These are phyloP conservation scores for Dermolepida albohirtum DNA, from an alignment of 2,888 invertebrate genomes.

Conservation along the genomic window DNA sequence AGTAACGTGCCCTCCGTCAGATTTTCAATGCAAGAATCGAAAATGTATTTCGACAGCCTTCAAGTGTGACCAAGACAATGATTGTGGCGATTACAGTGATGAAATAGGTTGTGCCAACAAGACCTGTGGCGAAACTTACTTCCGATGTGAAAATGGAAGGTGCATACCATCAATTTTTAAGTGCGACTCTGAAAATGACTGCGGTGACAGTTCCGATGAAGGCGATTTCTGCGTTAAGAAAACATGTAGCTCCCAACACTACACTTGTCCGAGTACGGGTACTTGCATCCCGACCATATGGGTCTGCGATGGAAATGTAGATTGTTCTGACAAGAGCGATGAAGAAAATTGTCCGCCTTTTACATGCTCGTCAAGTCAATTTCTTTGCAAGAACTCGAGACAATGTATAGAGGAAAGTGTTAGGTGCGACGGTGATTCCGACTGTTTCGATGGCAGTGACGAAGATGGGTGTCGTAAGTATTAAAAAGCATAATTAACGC, in stretches of 20 bases:
- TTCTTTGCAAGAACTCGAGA: slow-evolving; percentile 91
- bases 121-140: slow-evolving; percentile 91
- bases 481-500: neutral
- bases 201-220: slow-evolving; percentile 95
- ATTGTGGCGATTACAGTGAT: slow-evolving; percentile 95
- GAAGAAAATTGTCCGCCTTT: slow-evolving; percentile 95
- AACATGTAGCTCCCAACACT: slow-evolving; percentile 93
- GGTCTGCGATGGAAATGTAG: slow-evolving; percentile 95
- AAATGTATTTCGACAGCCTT: slow-evolving; percentile 92
- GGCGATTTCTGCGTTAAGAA: slow-evolving; percentile 90
- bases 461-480: slow-evolving; percentile 83
- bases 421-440: slow-evolving; percentile 92
- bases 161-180: slow-evolving; percentile 95
- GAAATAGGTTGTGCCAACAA: slow-evolving; percentile 92
- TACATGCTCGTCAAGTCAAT: slow-evolving; percentile 91
- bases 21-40: slow-evolving; percentile 94
- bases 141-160: slow-evolving; percentile 91
- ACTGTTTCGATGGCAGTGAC: slow-evolving; percentile 92
- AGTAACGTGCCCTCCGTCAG: slow-evolving; percentile 90
- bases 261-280: slow-evolving; percentile 93
- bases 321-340: slow-evolving; percentile 89
- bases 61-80: slow-evolving; percentile 94
- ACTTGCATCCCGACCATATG: slow-evolving; percentile 93
- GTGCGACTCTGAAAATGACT: slow-evolving; percentile 98
- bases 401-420: slow-evolving; percentile 95